phyloP scores from a whole-genome alignment of 2,113 vertebrate genomes.

The Proteles cristata region DNA sequence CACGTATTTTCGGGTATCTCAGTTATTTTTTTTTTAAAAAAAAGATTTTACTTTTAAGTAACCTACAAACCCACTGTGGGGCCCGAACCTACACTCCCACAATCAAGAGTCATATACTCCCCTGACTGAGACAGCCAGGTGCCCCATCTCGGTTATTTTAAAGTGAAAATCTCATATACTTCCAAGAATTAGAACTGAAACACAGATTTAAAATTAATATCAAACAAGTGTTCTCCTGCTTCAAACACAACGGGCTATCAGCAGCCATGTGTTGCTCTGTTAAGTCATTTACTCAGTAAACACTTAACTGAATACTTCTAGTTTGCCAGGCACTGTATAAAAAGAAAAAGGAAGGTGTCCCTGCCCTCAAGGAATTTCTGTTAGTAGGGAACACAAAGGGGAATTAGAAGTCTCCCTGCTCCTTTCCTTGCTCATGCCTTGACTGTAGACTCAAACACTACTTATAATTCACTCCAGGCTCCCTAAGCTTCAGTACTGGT shows the following conservation, averaged over 20 bases:
- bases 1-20: neutral
- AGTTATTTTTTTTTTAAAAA: neutral
- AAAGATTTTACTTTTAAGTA: neutral
- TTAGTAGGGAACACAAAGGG: neutral
- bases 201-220: conserved; percentile 34
- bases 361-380: neutral
- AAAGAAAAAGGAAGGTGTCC: neutral
- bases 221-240: neutral
- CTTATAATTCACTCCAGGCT: neutral
- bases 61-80: neutral
- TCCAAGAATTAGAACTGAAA: conserved; percentile 12
- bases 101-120: neutral
- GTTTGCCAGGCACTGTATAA: neutral
- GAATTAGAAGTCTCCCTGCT: neutral
- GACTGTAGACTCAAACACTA: neutral
- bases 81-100: neutral
- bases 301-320: neutral
- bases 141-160: neutral
- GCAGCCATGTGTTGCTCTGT: neutral
- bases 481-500: neutral
- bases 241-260: conserved; percentile 31
- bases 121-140: neutral
- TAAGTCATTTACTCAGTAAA: conserved; percentile 16
- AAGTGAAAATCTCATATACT: neutral
- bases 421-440: neutral